Conservation (phyloP, 2,797 vertebrate genomes). For the Prionace glauca region DNA sequence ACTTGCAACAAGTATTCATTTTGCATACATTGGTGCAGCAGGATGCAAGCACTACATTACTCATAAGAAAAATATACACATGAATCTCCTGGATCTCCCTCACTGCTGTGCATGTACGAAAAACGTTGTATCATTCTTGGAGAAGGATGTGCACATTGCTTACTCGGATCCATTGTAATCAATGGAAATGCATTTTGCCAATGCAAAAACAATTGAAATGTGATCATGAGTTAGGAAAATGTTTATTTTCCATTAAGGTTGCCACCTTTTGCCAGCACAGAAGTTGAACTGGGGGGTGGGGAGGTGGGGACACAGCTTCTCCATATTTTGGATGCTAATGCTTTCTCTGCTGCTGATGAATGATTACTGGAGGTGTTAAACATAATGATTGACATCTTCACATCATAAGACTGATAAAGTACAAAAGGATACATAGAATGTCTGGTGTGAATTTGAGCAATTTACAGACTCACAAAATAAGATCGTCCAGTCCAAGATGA, state of each 20-base stretch:
- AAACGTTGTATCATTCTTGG: slow-evolving; percentile 45
- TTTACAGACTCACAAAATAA: not conserved
- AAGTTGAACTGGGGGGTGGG: not conserved
- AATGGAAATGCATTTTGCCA: slow-evolving; percentile 69
- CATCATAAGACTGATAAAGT: not conserved
- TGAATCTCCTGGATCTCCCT: slow-evolving; percentile 43
- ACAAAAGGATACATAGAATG: not conserved
- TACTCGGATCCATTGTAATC: slow-evolving; percentile 64
- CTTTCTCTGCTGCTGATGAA: not conserved
- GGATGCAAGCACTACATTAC: slow-evolving; percentile 58
- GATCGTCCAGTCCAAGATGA: not conserved
- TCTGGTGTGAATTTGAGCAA: not conserved
- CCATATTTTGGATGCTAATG: not conserved
- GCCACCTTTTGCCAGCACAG: not conserved
- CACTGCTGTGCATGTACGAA: slow-evolving; percentile 48
- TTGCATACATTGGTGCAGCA: slow-evolving; percentile 64
- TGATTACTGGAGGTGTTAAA: not conserved
- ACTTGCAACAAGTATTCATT: slow-evolving; percentile 63
- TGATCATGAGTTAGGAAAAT: too few relatives aligned
- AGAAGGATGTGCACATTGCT: slow-evolving; percentile 47
- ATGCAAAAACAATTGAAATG: slow-evolving; percentile 53
- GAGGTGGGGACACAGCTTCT: too few relatives aligned
- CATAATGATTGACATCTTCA: not conserved
- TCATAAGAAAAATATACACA: slow-evolving; percentile 45
- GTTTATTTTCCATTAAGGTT: not conserved